Conservation (phyloP, 2,797 vertebrate species). For the Scolopax rusticola region DNA sequence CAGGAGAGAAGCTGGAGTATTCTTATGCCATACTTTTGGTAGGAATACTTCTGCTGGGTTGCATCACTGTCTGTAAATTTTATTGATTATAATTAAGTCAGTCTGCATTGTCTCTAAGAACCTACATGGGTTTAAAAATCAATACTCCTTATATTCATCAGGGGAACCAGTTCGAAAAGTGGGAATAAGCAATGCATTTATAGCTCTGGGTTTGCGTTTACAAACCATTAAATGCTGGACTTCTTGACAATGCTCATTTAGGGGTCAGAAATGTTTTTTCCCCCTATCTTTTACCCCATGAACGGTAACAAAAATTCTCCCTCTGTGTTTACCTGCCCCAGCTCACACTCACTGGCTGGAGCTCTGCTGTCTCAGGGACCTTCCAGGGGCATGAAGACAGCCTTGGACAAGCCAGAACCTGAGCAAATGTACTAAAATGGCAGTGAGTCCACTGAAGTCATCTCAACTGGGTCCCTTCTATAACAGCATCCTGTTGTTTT, state of each 20-base stretch:
- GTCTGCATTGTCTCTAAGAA: constrained; percentile 81
- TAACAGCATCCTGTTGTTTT: not conserved
- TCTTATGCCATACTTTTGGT: constrained; percentile 76
- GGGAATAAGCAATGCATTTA: constrained; percentile 66
- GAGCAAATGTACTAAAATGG: accelerated
- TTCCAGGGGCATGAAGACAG: not conserved
- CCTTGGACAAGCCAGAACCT: not conserved
- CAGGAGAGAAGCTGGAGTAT: constrained; percentile 72
- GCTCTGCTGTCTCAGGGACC: not conserved
- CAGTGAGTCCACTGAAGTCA: not conserved
- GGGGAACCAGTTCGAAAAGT: constrained; percentile 68
- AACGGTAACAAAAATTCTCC: not conserved
- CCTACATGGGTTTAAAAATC: constrained; percentile 79
- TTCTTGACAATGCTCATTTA: constrained; percentile 33
- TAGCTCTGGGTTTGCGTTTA: constrained; percentile 49
- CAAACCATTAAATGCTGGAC: constrained; percentile 44
- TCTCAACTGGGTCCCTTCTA: not conserved
- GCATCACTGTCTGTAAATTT: constrained; percentile 82
- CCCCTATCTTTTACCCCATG: not conserved
- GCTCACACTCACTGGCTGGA: not conserved
- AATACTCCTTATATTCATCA: constrained; percentile 75
- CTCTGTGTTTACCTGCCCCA: not conserved
- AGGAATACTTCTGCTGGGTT: constrained; percentile 76
- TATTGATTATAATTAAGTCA: constrained; percentile 85
- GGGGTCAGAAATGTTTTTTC: not conserved